Evolutionary conservation across 2,797 vertebrate species (phyloP).

Genomic region (Peromyscus attwateri): DNA sequence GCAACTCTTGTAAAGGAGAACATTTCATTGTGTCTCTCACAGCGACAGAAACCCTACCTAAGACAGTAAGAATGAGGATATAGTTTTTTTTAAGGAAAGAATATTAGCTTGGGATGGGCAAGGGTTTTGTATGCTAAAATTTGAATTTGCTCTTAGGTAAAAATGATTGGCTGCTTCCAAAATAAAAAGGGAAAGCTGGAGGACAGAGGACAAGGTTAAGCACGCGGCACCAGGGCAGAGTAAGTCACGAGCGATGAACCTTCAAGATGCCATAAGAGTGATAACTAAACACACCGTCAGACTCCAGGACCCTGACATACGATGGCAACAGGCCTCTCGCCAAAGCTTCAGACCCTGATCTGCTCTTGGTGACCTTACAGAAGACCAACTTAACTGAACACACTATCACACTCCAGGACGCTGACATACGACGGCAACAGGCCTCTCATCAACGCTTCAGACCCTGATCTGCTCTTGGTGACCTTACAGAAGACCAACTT

Average conservation of each 20-base stretch:
- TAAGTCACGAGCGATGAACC: too few species aligned
- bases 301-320: too few species aligned
- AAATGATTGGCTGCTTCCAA: background rate
- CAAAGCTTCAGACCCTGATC: too few species aligned
- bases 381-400: background rate
- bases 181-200: background rate
- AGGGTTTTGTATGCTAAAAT: background rate
- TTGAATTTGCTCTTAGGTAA: background rate
- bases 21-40: background rate
- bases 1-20: background rate
- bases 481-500: background rate
- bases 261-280: fast-evolving
- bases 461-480: too few species aligned
- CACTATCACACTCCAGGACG: background rate
- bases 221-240: background rate
- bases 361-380: too few species aligned
- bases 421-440: too few species aligned
- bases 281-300: background rate
- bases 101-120: background rate
- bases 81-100: background rate
- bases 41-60: background rate
- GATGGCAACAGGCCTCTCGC: too few species aligned
- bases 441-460: too few species aligned
- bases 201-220: background rate
- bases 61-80: too few species aligned